These are phyloP conservation scores for rat (Rattus norvegicus) DNA, from an alignment of 2,113 vertebrate genomes.

Conservation along the genomic window DNA sequence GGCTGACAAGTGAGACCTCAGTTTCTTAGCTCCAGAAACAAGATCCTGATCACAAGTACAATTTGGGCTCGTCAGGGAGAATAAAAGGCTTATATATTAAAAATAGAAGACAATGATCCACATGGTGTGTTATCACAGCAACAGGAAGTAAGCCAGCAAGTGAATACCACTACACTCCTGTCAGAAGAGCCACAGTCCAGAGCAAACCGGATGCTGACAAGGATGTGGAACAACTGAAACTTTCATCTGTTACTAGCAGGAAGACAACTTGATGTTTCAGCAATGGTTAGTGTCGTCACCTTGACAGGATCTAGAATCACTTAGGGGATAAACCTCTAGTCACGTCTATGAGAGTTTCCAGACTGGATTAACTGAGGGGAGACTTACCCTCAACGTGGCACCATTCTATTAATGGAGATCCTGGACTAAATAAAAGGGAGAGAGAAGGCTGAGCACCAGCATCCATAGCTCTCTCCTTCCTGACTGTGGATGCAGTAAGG, in stretches of 20 bases:
- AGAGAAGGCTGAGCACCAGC: not conserved
- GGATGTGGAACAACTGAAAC: not conserved
- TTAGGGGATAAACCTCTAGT: not conserved
- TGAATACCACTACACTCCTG: not conserved
- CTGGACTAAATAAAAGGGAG: not conserved
- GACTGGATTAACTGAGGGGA: not conserved
- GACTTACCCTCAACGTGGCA: not conserved
- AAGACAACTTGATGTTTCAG: not conserved
- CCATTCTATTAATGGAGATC: not conserved
- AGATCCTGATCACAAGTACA: no score
- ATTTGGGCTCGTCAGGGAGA: no score
- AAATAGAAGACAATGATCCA: not conserved
- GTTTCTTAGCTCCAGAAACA: no score
- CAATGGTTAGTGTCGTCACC: not conserved
- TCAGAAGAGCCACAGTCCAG: not conserved
- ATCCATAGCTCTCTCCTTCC: not conserved
- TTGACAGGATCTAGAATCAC: not conserved
- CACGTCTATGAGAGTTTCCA: not conserved
- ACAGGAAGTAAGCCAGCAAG: not conserved
- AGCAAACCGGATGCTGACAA: not conserved
- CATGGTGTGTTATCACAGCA: not conserved
- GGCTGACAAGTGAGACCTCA: no score
- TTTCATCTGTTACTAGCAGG: not conserved
- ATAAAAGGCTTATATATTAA: no score
- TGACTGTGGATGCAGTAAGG: not conserved